Evolutionary conservation across 35 echinoderm and acorn worm genomes (phyloP).

Genomic region (Chiridota heheva): DNA sequence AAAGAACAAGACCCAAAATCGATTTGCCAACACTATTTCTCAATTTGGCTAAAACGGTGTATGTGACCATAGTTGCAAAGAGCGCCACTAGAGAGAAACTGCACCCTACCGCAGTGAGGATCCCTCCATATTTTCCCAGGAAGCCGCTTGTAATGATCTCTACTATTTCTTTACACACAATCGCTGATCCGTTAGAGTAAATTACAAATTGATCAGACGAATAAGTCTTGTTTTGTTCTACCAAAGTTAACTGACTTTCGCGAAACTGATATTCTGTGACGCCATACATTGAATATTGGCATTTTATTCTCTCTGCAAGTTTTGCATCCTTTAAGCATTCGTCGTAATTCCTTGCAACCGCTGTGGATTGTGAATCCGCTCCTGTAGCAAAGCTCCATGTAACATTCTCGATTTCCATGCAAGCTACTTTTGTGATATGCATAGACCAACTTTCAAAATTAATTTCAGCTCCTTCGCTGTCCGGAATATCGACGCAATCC

Average conservation of each 20-base stretch:
- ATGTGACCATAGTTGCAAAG: constrained; percentile 4
- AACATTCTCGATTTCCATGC: too few species aligned
- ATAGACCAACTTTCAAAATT: too few species aligned
- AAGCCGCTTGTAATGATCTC: background rate
- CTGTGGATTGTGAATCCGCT: too few species aligned
- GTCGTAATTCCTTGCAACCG: too few species aligned
- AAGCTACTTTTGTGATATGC: too few species aligned
- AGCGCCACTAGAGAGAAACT: constrained; percentile 10
- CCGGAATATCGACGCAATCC: too few species aligned
- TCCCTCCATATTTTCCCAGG: background rate
- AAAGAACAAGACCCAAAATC: constrained; percentile 7
- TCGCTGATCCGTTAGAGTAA: background rate
- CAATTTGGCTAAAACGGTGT: background rate
- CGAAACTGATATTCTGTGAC: background rate
- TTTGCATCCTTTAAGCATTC: too few species aligned
- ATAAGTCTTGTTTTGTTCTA: background rate
- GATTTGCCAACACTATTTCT: constrained; percentile 41
- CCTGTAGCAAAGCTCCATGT: too few species aligned
- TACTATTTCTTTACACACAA: background rate
- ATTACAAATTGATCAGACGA: background rate
- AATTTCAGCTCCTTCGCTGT: too few species aligned
- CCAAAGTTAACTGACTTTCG: background rate
- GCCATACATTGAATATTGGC: background rate
- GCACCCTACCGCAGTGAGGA: background rate
- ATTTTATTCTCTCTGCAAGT: too few species aligned